Evolutionary conservation across 1,140 invertebrate species (phyloP), one percentile per base, ranked within the genome.

Genomic region (Ceratosolen solmsi): DNA sequence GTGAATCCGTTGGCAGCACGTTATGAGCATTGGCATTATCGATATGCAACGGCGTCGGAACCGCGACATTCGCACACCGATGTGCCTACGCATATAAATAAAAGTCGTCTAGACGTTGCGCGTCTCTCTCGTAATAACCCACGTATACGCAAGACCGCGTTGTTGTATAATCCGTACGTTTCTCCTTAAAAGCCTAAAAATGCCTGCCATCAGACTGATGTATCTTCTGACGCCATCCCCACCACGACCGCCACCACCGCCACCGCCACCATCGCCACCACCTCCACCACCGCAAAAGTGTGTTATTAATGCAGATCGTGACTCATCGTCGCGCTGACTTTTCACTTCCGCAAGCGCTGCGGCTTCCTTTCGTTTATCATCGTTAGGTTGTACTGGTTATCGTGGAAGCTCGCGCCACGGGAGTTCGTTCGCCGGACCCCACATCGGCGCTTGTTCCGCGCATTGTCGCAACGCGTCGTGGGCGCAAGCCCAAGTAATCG

Each of bases 231-330:
- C n/a, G n/a, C n/a, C n/a, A n/a, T n/a, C n/a, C n/a, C n/a, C n/a
- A n/a, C n/a, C 11, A 22, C 30, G 30, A 4, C 17, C 17, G 11
- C 22, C 11, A n/a, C 8, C 7, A 7, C 49, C 27, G 33, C 49
- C n/a, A n/a, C 17, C 1, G 30, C 30, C 60, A 20, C 33, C 3
- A 0, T 33, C 13, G 41, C 41, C 11, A 22, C 30, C 63, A 4
- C 17, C 17, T 2, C 22, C 11, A n/a, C 8, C 7, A 7, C 49
- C 27, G 33, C 49, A 79, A 79, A 71, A 71, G 22, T 58, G 25
- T 54, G 33, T 79, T 71, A 79, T 79, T 70, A 79, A 79, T 71
- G 77, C 51, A 30, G 49, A 71, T 71, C 51, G 65, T 79, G 77
- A 79, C 77, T 79, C 76, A 56, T 79, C 65, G 51, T 79, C 33